These are phyloP conservation scores for Pimpla rufipes DNA, from an alignment of 2,888 invertebrate species.

Conservation along the genomic window DNA sequence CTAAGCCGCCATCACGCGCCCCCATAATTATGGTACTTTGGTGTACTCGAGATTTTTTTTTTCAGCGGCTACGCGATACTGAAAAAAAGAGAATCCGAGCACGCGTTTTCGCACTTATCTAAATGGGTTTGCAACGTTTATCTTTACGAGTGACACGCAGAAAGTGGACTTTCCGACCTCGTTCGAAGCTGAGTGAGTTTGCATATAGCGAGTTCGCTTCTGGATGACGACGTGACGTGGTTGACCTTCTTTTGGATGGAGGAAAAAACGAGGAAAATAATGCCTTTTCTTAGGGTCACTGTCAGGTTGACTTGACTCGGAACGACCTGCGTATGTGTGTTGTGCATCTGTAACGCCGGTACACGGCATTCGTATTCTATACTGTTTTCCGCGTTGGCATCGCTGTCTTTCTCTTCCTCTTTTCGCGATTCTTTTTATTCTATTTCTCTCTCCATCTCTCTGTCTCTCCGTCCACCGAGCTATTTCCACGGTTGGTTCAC, in stretches of 20 bases:
- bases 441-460: too few relatives aligned
- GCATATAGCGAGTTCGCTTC: too few relatives aligned
- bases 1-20: too few relatives aligned
- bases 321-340: background rate
- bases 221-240: too few relatives aligned
- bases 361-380: slow-evolving; percentile 11
- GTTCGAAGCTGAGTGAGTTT: too few relatives aligned
- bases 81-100: too few relatives aligned
- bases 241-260: background rate
- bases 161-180: too few relatives aligned
- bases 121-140: too few relatives aligned
- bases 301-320: background rate
- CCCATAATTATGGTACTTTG: background rate
- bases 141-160: too few relatives aligned
- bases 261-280: background rate
- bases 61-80: background rate
- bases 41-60: background rate
- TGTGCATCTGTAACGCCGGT: background rate
- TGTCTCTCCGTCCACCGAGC: background rate
- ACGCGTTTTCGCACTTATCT: too few relatives aligned
- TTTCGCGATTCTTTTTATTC: slow-evolving; percentile 13
- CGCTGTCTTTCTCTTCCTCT: background rate
- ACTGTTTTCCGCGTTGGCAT: slow-evolving; percentile 6
- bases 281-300: background rate
- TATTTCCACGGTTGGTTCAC: slow-evolving; percentile 30